phyloP scores from a whole-genome alignment of 2,797 vertebrate species.

The Eulemur mongoz region DNA sequence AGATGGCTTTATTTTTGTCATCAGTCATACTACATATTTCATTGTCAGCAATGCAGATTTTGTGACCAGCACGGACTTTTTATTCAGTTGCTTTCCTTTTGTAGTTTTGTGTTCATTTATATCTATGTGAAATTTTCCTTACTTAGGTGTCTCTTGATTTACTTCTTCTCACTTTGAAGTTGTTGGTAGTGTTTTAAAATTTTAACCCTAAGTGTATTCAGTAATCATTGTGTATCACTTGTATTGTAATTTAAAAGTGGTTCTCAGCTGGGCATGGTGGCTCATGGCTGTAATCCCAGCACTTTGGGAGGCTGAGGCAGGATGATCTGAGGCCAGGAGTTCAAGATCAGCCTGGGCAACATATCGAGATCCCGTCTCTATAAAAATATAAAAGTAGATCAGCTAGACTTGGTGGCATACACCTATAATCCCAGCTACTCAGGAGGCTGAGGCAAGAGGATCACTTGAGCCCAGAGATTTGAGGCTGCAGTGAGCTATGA shows the following conservation, averaged over 20 bases:
- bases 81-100: neutral
- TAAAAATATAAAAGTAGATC: neutral
- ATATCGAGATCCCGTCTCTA: too few species aligned
- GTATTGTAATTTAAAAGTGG: neutral
- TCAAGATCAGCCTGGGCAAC: too few species aligned
- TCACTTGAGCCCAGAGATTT: neutral
- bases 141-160: neutral
- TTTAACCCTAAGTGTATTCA: slow-evolving; percentile 16
- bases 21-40: neutral
- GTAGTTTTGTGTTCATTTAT: neutral
- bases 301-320: neutral
- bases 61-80: slow-evolving; percentile 5
- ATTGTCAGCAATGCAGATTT: neutral
- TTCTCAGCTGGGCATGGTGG: too few species aligned
- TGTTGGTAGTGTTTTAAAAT: neutral
- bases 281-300: neutral
- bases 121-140: neutral
- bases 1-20: slow-evolving; percentile 21
- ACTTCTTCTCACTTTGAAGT: slow-evolving; percentile 43
- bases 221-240: neutral
- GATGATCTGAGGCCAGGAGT: neutral
- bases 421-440: neutral
- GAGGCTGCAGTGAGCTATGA: neutral
- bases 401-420: neutral
- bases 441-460: neutral